Conservation (phyloP, 2,888 invertebrate genomes). For the Brachyptera risi region DNA sequence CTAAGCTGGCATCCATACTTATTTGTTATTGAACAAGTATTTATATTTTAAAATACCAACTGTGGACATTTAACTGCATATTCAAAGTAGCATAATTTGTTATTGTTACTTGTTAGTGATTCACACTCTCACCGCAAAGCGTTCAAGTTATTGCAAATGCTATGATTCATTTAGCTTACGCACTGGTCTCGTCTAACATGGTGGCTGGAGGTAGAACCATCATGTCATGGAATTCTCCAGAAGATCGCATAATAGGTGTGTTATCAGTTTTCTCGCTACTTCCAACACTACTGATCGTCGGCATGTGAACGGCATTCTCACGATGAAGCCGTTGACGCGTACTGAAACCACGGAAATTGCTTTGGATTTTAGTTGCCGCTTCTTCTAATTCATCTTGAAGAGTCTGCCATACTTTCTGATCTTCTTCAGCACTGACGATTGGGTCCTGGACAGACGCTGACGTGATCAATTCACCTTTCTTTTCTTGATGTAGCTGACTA, state of each 20-base stretch:
- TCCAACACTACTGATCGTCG: slow-evolving; percentile 31
- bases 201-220: slow-evolving; percentile 40
- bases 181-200: slow-evolving; percentile 12
- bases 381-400: slow-evolving; percentile 32
- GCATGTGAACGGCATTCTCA: slow-evolving; percentile 39
- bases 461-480: neutral
- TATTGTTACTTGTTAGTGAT: no score
- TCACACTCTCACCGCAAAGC: no score
- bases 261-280: slow-evolving; percentile 20
- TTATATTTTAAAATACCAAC: no score
- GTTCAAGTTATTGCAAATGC: neutral
- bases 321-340: slow-evolving; percentile 38
- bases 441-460: slow-evolving; percentile 24
- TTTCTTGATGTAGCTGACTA: slow-evolving; percentile 7
- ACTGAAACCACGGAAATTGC: slow-evolving; percentile 37
- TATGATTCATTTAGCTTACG: neutral
- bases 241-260: slow-evolving; percentile 38
- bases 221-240: slow-evolving; percentile 46
- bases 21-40: no score
- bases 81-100: no score
- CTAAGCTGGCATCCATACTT: no score
- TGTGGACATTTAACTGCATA: no score
- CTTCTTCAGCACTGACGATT: slow-evolving; percentile 22
- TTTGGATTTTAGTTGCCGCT: slow-evolving; percentile 37
- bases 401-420: slow-evolving; percentile 32